phyloP scores from a whole-genome alignment of 2,797 vertebrate genomes.

The Crenichthys baileyi region DNA sequence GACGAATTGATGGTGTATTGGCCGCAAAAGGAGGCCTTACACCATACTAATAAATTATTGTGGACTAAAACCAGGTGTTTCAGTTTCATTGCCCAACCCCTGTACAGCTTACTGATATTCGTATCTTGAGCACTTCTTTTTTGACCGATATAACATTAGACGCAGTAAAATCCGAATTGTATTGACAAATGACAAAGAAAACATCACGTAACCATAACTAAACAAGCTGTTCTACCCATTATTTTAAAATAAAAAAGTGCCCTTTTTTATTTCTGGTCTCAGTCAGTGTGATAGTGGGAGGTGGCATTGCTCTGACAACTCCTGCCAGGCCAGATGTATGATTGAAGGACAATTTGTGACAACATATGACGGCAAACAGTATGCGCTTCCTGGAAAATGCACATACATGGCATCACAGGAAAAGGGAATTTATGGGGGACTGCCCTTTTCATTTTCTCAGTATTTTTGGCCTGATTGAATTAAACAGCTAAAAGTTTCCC shows the following conservation, averaged over 20 bases:
- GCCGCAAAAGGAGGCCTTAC: no score
- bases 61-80: no score
- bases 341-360: constrained; percentile 81
- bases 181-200: neutral
- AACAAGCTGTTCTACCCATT: neutral
- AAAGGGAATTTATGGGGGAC: no score
- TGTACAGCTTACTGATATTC: no score
- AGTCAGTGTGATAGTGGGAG: constrained; percentile 79
- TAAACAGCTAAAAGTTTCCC: neutral
- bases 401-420: constrained; percentile 78
- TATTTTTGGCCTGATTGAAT: neutral
- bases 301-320: constrained; percentile 78
- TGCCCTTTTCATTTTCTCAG: neutral
- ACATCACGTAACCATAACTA: neutral
- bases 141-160: neutral
- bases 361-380: constrained; percentile 84
- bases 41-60: no score
- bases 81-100: no score
- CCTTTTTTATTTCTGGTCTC: neutral
- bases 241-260: no score
- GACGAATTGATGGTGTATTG: no score
- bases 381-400: constrained; percentile 79
- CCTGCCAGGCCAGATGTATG: constrained; percentile 74
- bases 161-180: neutral
- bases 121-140: neutral